phyloP scores from a whole-genome alignment of 2,888 invertebrate genomes.

The Seira sanloemensis region DNA sequence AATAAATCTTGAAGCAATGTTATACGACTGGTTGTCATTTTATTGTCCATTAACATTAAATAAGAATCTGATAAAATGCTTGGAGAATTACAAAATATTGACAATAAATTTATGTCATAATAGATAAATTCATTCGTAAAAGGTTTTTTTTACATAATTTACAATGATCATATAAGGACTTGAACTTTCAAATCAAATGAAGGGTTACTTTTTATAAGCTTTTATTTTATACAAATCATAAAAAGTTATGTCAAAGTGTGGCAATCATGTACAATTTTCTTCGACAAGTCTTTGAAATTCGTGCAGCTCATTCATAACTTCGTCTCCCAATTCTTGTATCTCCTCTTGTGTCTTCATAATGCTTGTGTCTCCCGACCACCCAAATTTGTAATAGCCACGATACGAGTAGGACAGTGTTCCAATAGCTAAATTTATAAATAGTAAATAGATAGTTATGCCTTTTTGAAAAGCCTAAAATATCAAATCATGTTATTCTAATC shows the following conservation, averaged over 20 bases:
- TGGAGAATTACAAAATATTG: too few relatives aligned
- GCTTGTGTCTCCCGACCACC: conserved; percentile 17
- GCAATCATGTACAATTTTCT: too few relatives aligned
- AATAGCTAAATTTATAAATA: conserved; percentile 19
- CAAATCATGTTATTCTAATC: neutral
- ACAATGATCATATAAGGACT: too few relatives aligned
- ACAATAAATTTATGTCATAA: too few relatives aligned
- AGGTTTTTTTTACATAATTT: too few relatives aligned
- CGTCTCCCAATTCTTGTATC: conserved; percentile 22
- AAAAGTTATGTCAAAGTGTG: too few relatives aligned
- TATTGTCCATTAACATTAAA: neutral
- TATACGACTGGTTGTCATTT: neutral
- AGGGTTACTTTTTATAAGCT: too few relatives aligned
- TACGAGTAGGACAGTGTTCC: conserved; percentile 37
- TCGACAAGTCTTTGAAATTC: neutral
- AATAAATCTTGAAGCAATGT: neutral
- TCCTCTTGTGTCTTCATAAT: conserved; percentile 23
- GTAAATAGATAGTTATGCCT: neutral
- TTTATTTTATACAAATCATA: too few relatives aligned
- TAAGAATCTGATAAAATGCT: too few relatives aligned
- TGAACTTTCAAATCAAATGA: too few relatives aligned
- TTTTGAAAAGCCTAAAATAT: neutral
- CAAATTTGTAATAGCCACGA: conserved; percentile 32
- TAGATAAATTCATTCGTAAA: too few relatives aligned
- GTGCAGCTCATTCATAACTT: conserved; percentile 17